Evolutionary conservation across 2,113 vertebrate species (phyloP).

Genomic region (Anser cygnoides): DNA sequence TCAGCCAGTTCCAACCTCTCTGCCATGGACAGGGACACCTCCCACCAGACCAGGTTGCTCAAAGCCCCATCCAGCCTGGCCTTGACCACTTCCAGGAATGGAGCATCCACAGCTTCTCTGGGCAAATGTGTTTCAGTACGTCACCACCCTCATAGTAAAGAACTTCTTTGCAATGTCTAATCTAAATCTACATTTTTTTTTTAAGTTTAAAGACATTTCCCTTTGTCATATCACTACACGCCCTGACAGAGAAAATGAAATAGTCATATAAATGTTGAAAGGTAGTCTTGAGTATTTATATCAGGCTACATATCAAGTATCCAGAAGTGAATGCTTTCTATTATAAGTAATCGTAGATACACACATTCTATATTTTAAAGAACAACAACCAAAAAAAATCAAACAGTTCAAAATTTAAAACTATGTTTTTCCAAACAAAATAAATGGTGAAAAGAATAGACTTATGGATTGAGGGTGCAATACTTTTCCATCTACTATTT

Average conservation of each 20-base stretch:
- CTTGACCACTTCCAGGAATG: no score
- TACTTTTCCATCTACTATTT: not conserved
- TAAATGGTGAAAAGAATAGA: not conserved
- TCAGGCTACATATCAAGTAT: not conserved
- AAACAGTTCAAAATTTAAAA: not conserved
- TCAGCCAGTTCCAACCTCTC: no score
- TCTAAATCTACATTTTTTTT: no score
- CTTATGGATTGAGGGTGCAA: not conserved
- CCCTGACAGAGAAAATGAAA: not conserved
- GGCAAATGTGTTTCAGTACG: no score
- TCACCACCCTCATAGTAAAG: no score
- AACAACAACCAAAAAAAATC: not conserved
- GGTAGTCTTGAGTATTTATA: not conserved
- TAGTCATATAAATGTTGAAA: not conserved
- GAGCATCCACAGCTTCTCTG: no score
- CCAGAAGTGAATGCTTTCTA: rapidly evolving
- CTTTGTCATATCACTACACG: no score
- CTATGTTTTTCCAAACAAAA: not conserved
- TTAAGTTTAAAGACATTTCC: no score
- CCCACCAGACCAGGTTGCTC: no score
- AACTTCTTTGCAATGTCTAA: no score
- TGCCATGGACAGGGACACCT: no score
- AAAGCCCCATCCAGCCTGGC: no score
- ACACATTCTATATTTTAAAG: not conserved
- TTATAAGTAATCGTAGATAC: not conserved